These are phyloP conservation scores for Meriones psammophilus DNA, from an alignment of 2,797 vertebrate species.

Conservation along the genomic window DNA sequence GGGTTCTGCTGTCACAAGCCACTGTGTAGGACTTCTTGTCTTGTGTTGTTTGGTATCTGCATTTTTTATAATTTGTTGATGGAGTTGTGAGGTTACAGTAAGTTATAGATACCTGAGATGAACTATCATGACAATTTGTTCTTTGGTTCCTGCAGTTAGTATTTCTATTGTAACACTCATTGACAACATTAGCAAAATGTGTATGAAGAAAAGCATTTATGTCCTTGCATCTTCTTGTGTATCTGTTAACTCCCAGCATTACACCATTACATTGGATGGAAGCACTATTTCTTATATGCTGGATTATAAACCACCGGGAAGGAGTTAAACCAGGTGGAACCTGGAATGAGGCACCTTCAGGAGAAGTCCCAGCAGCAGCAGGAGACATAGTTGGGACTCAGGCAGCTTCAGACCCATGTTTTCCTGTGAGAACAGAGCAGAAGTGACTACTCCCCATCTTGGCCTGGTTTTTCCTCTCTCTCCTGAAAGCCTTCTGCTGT, in stretches of 20 bases:
- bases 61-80: accelerated
- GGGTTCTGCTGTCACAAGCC: accelerated
- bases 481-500: background rate
- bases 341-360: background rate
- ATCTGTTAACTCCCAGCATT: background rate
- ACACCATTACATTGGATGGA: accelerated
- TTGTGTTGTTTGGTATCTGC: accelerated
- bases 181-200: accelerated
- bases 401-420: background rate
- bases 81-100: background rate
- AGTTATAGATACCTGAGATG: accelerated
- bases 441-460: background rate
- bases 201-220: background rate
- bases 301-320: background rate
- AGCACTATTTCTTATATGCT: background rate
- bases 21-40: background rate
- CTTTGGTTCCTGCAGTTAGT: accelerated
- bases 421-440: slow-evolving; percentile 40
- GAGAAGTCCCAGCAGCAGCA: slow-evolving; percentile 3
- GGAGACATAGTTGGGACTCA: background rate
- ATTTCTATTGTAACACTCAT: background rate
- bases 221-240: accelerated
- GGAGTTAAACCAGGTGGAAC: accelerated
- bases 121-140: background rate
- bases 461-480: background rate